Evolutionary conservation across 2,113 vertebrate species (phyloP).

Genomic region (Astatotilapia flaviijosephi): DNA sequence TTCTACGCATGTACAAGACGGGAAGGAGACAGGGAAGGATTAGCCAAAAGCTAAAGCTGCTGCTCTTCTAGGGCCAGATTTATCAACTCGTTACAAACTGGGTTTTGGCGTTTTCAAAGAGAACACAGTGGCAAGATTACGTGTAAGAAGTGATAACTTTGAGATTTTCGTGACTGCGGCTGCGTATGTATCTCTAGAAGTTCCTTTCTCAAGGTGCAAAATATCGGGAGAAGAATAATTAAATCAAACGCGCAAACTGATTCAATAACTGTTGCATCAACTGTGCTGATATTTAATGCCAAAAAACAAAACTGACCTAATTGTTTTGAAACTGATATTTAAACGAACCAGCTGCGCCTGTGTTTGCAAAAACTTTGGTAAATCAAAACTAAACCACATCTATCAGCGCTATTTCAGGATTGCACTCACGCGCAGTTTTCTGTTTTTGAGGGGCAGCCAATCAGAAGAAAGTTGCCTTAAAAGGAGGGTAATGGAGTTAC

Average conservation of each 20-base stretch:
- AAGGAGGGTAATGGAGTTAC: fast-evolving
- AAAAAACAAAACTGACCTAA: background rate
- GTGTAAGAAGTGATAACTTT: background rate
- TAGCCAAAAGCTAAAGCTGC: background rate
- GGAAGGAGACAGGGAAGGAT: background rate
- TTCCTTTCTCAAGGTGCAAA: background rate
- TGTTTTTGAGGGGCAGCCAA: background rate
- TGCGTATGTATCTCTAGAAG: background rate
- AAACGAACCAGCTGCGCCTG: fast-evolving
- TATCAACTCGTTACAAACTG: background rate
- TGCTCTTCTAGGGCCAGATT: background rate
- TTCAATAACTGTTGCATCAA: background rate
- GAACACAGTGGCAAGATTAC: background rate
- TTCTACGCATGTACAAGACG: background rate
- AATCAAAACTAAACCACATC: background rate
- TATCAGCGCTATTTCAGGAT: fast-evolving
- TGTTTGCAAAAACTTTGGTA: fast-evolving
- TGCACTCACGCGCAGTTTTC: fast-evolving
- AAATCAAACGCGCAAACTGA: fast-evolving
- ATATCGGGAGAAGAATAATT: background rate
- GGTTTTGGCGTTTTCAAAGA: background rate
- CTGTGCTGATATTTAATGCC: background rate
- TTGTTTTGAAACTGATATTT: background rate
- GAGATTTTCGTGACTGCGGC: background rate
- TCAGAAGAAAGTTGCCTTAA: background rate